These are phyloP conservation scores for Melanotaenia boesemani DNA, from an alignment of 2,797 vertebrate genomes.

Conservation along the genomic window DNA sequence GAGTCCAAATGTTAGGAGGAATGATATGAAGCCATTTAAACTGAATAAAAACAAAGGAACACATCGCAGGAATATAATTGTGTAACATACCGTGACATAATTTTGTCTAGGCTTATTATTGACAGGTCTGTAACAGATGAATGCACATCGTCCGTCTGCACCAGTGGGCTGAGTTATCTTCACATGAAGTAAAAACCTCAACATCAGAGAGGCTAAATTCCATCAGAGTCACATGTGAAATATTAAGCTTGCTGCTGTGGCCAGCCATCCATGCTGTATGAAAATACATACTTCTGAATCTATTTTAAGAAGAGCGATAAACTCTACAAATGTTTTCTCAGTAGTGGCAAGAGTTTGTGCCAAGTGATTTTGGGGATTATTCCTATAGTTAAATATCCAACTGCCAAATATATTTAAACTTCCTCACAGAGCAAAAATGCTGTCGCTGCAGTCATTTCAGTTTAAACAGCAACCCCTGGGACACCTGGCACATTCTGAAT, in stretches of 20 bases:
- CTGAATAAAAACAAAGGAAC: background rate
- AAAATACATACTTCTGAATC: background rate
- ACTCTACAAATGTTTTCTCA: constrained; percentile 20
- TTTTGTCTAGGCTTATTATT: constrained; percentile 49
- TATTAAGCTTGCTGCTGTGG: background rate
- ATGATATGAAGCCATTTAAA: background rate
- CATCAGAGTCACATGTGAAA: constrained; percentile 42
- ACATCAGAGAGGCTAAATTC: constrained; percentile 14
- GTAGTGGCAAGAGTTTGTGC: constrained; percentile 16
- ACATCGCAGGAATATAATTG: constrained; percentile 9
- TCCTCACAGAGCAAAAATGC: constrained; percentile 49
- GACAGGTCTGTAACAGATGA: constrained; percentile 52
- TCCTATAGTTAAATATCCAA: constrained; percentile 20
- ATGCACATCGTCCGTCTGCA: constrained; percentile 60
- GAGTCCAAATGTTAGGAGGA: background rate
- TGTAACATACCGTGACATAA: constrained; percentile 6
- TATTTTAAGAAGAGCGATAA: background rate
- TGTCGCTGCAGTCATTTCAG: constrained; percentile 57
- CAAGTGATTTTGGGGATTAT: constrained; percentile 26
- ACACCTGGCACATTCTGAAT: constrained; percentile 42
- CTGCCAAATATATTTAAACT: constrained; percentile 35
- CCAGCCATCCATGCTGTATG: constrained; percentile 2
- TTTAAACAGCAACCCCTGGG: constrained; percentile 39
- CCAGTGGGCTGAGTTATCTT: constrained; percentile 39
- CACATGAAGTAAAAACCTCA: constrained; percentile 34